Evolutionary conservation across 2,888 invertebrate species (phyloP), one percentile per base, ranked within the genome.

Genomic region (Apotomis capreana): DNA sequence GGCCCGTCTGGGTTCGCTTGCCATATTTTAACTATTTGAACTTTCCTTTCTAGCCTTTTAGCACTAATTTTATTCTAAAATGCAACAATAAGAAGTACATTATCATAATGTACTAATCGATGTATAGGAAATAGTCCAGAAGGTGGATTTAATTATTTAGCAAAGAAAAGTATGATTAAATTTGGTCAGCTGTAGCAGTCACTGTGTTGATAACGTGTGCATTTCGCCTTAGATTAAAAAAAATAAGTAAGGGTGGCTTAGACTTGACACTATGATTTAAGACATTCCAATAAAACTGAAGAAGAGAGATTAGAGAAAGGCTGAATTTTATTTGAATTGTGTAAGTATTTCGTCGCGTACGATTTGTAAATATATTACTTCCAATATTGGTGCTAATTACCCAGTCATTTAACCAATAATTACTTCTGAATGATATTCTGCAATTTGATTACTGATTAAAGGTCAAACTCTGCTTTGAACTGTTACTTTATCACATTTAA

Each of bases 1-100:
- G 54, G 40, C 37, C 81, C 77, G 81, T 83, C 84, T 81, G 65
- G 76, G 84, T 84, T 85, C 82, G 84, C 88, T 91, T 91, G 91
- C 92, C 92, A 92, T 92, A 92, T 92, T 92, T 92, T 89, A 82
- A 83, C 83, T 79, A 86, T 86, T 91, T 87, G 79, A 86, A 86
- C 87, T 86, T 87, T 86, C 87, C 84, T 86, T 85, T 84, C 26
- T 70, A 52, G 59, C 68, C 68, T 54, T 68, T 59, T 63, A 59
- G 72, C 54, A 54, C 63, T 68, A 68, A 63, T 68, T 68, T 46
- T 52, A 59, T 68, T 59, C 58, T 68, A 52, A 58, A 59, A 63
- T 72, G 72, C 36, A 59, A 15, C 44, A 5, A 68, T 55, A 59
- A 36, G 59, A 63, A 63, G 72, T 68, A 72, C 72, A 46, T 63